A percentile compares a stretch with the other conserved stretches of the same genome.
Conservation (phyloP, 2,888 invertebrate species). For the Zootermopsis nevadensis region DNA sequence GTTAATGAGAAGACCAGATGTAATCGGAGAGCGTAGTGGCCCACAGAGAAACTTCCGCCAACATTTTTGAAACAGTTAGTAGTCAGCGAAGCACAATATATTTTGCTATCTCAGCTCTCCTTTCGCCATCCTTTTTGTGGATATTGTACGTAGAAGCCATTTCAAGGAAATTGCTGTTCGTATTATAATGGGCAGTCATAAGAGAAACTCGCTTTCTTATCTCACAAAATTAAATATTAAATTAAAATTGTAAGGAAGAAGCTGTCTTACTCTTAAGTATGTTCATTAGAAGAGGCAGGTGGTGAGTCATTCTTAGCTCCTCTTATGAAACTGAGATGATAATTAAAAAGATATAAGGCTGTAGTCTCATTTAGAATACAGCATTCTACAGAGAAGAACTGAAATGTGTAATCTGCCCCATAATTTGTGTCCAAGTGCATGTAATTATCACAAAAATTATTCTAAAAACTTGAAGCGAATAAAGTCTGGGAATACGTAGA, state of each 20-base stretch:
- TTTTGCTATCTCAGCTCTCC: slow-evolving; percentile 3
- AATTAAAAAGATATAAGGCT: slow-evolving; percentile 9
- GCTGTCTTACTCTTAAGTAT: not conserved
- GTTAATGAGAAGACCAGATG: too few species aligned
- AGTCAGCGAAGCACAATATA: not conserved
- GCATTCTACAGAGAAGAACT: too few species aligned
- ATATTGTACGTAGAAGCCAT: slow-evolving; percentile 11
- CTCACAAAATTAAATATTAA: slow-evolving; percentile 25
- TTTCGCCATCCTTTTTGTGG: slow-evolving; percentile 3
- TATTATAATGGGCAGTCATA: slow-evolving; percentile 34
- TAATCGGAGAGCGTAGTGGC: too few species aligned
- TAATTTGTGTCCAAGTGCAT: too few species aligned
- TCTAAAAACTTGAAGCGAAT: too few species aligned
- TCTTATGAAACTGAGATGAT: slow-evolving; percentile 29
- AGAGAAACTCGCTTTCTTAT: slow-evolving; percentile 6
- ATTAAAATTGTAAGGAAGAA: not conserved
- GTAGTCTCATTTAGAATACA: not conserved
- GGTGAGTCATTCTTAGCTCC: not conserved
- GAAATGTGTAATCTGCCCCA: too few species aligned
- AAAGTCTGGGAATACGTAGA: too few species aligned
- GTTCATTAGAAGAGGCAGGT: not conserved
- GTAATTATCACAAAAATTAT: too few species aligned
- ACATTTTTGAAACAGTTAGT: not conserved
- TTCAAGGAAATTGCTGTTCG: not conserved
- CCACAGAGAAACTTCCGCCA: too few species aligned